Evolutionary conservation across 2,113 vertebrate genomes (phyloP).

Genomic region (Oxygymnocypris stewartii): DNA sequence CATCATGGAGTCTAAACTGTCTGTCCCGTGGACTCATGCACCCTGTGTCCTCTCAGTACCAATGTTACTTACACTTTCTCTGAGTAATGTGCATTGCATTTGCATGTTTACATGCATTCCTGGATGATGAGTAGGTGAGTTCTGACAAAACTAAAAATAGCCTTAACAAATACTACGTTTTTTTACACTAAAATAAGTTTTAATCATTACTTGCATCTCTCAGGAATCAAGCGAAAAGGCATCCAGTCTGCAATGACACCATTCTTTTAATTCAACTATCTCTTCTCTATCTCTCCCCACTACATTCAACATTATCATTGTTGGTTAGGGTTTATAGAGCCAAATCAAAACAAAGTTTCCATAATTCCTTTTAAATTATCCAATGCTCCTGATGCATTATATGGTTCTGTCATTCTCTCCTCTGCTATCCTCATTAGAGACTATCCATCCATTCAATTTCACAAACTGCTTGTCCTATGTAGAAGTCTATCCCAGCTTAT

Average conservation of each 20-base stretch:
- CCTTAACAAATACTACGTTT: not conserved
- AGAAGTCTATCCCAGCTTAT: not conserved
- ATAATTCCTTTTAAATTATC: not conserved
- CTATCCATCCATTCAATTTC: not conserved
- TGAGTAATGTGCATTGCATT: not conserved
- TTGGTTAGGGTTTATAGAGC: not conserved
- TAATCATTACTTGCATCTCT: not conserved
- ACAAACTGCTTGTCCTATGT: not conserved
- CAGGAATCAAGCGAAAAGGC: not conserved
- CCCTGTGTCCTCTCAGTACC: not conserved
- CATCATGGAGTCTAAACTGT: conserved; percentile 19
- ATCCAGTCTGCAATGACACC: not conserved
- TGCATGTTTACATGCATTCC: not conserved
- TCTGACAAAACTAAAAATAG: not conserved
- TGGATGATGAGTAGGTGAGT: not conserved
- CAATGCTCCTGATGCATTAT: not conserved
- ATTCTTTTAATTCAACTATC: not conserved
- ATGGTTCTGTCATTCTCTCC: not conserved
- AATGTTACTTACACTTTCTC: not conserved
- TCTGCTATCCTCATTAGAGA: not conserved
- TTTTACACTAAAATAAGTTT: not conserved
- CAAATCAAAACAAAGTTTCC: not conserved
- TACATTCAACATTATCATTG: not conserved
- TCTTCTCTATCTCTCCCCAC: not conserved
- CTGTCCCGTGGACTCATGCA: not conserved